Conservation (phyloP, 2,113 vertebrate genomes). For the Passer domesticus region DNA sequence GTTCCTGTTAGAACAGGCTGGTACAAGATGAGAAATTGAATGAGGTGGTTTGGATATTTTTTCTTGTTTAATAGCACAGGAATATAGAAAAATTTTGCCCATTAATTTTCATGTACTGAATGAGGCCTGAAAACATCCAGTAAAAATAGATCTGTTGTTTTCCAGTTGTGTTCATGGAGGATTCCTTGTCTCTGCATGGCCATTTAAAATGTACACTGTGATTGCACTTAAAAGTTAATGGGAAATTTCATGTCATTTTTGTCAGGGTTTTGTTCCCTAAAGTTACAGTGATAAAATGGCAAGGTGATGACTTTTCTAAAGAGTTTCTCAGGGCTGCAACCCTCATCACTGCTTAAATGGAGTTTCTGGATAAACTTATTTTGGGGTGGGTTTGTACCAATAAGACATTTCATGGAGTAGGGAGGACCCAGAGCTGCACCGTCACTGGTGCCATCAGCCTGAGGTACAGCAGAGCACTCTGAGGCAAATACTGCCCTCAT, state of each 20-base stretch:
- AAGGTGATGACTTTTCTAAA: not conserved
- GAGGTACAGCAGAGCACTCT: not conserved
- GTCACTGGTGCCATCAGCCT: not conserved
- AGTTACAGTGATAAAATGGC: not conserved
- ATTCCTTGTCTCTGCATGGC: not conserved
- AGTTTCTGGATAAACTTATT: not conserved
- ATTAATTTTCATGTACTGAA: not conserved
- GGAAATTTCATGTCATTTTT: not conserved
- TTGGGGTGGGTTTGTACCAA: not conserved
- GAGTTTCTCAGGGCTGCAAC: not conserved
- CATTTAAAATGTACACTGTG: not conserved
- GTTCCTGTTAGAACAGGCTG: constrained; percentile 12
- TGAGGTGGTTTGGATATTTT: not conserved
- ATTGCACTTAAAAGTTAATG: not conserved
- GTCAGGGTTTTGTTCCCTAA: not conserved
- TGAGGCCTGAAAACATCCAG: not conserved
- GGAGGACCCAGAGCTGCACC: not conserved
- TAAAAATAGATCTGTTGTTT: not conserved
- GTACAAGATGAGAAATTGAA: constrained; percentile 1
- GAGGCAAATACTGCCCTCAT: not conserved
- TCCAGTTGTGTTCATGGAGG: not conserved
- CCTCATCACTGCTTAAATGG: not conserved
- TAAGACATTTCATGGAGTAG: accelerated
- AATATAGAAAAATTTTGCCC: not conserved
- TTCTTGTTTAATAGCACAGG: not conserved